phyloP scores from a whole-genome alignment of 1,140 invertebrate genomes.

The Drosophila malerkotliana region DNA sequence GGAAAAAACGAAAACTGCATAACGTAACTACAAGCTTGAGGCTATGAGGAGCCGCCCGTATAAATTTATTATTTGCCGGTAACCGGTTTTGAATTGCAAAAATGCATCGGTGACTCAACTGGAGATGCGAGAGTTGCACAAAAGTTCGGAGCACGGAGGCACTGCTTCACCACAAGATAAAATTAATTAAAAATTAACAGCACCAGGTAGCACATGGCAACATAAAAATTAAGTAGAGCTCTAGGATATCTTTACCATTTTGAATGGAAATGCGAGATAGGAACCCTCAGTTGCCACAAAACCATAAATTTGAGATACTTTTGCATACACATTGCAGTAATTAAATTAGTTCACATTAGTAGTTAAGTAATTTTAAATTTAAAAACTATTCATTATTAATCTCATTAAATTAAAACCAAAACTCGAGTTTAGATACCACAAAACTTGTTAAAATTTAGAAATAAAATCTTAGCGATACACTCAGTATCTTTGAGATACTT shows the following conservation, averaged over 20 bases:
- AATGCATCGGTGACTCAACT: slow-evolving; percentile 60
- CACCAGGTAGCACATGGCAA: neutral
- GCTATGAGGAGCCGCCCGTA: slow-evolving; percentile 19
- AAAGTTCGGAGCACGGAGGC: neutral
- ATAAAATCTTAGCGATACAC: slow-evolving; percentile 28
- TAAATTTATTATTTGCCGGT: slow-evolving; percentile 62
- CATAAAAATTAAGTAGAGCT: neutral
- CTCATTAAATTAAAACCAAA: neutral
- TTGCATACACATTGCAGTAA: neutral
- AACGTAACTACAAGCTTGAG: slow-evolving; percentile 42
- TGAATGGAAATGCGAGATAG: slow-evolving; percentile 6
- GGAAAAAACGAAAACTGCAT: slow-evolving; percentile 46
- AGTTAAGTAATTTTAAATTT: slow-evolving; percentile 7
- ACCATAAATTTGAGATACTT: neutral
- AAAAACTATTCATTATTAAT: slow-evolving; percentile 5
- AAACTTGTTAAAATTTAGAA: slow-evolving; percentile 26
- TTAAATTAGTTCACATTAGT: slow-evolving; percentile 10
- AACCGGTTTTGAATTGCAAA: slow-evolving; percentile 70
- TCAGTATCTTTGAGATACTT: slow-evolving; percentile 32
- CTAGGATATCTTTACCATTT: slow-evolving; percentile 13
- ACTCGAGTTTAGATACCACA: slow-evolving; percentile 24
- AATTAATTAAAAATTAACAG: neutral
- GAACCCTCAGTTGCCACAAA: slow-evolving; percentile 13
- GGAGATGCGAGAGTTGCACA: slow-evolving; percentile 25
- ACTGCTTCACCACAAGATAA: neutral